Conservation (phyloP, 2,797 vertebrate species). For the Bradypus variegatus region DNA sequence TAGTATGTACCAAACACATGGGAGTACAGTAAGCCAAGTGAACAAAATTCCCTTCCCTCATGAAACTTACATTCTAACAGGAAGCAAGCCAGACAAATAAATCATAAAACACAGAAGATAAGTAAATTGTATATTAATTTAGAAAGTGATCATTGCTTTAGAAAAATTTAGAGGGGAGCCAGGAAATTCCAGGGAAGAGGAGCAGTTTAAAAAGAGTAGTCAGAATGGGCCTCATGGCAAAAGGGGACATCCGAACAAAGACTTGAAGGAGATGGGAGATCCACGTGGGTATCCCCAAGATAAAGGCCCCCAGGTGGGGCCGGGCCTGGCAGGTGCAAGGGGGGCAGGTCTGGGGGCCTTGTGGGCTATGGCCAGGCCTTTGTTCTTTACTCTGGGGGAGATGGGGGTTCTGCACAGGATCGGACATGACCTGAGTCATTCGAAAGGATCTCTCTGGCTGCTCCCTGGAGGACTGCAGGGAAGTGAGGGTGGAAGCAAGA, state of each 20-base stretch:
- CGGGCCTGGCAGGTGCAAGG: neutral
- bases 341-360: neutral
- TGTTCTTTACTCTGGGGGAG: neutral
- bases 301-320: neutral
- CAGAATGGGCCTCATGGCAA: neutral
- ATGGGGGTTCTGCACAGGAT: neutral
- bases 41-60: neutral
- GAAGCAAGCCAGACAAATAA: neutral
- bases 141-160: conserved; percentile 14
- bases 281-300: neutral
- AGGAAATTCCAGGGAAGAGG: neutral
- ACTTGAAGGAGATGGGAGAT: neutral
- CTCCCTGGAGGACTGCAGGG: neutral
- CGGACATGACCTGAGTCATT: neutral
- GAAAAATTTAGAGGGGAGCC: neutral
- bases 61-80: neutral
- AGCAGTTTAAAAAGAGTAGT: neutral
- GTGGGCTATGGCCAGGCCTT: neutral
- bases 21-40: neutral
- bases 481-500: neutral
- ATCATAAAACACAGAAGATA: neutral
- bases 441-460: neutral
- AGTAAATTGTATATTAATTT: conserved; percentile 11
- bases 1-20: neutral
- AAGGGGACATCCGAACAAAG: neutral